Percentiles rank a stretch among this genome's conserved stretches.
Conservation (phyloP, 2,888 invertebrate genomes). For the Pyralis farinalis region DNA sequence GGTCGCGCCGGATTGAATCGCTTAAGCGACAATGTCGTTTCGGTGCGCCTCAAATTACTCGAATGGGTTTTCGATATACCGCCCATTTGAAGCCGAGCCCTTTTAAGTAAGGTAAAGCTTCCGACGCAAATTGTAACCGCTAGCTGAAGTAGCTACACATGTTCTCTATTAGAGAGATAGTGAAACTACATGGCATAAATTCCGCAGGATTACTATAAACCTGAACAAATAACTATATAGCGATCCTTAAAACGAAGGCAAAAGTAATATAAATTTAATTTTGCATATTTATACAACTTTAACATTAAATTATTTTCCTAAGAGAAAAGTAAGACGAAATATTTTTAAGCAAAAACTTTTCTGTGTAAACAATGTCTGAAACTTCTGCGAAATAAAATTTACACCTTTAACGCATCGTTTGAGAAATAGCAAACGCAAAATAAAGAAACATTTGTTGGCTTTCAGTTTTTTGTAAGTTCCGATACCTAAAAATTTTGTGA, state of each 20-base stretch:
- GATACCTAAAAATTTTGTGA: slow-evolving; percentile 52
- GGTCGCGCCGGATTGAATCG: slow-evolving; percentile 66
- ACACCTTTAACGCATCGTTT: slow-evolving; percentile 10
- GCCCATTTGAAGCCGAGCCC: slow-evolving; percentile 49
- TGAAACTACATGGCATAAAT: background rate
- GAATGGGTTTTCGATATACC: slow-evolving; percentile 71
- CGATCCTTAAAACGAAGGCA: too few species aligned
- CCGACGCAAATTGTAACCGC: slow-evolving; percentile 45
- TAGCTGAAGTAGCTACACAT: slow-evolving; percentile 35
- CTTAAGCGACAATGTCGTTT: slow-evolving; percentile 66
- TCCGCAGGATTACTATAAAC: background rate
- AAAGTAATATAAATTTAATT: slow-evolving; percentile 1
- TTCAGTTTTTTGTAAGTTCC: slow-evolving; percentile 37
- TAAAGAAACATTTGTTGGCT: slow-evolving; percentile 42
- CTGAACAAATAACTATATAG: background rate
- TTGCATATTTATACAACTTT: slow-evolving; percentile 4
- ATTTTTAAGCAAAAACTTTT: slow-evolving; percentile 4
- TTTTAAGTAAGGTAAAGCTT: slow-evolving; percentile 48
- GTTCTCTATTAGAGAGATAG: slow-evolving; percentile 14
- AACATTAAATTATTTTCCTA: slow-evolving; percentile 5
- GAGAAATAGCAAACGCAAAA: slow-evolving; percentile 26
- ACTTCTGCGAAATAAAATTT: slow-evolving; percentile 8
- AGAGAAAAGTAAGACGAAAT: slow-evolving; percentile 6
- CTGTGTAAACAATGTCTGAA: slow-evolving; percentile 7
- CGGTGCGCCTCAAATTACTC: slow-evolving; percentile 70